Base-by-base conservation (phyloP, 1,140 invertebrate species). In the Brachionus plicatilis region DNA sequence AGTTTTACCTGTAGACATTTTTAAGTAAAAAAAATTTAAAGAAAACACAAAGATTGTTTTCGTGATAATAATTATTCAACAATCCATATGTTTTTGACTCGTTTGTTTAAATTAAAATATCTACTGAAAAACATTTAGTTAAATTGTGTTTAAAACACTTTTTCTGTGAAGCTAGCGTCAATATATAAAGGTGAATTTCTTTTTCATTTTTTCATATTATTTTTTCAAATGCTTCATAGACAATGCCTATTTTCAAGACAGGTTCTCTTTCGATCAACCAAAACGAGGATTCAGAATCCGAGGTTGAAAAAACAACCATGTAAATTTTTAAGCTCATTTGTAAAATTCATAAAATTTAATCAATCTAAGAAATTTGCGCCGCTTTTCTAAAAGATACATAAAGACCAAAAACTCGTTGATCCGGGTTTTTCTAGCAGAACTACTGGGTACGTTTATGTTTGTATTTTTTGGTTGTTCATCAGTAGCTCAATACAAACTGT, bases 381-480 rank as follows among this genome's bases (percentile, higher is more conserved):
- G 53, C 2, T 60, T 60, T 20, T 60, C 53, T 3, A 17, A 9
- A 60, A 60, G 66, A 33, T 41, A 68, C 33, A 41, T 68, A n/a
- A 68, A 68, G n/a, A 68, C 33, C 27, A 68, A 29, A n/a, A 68
- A 68, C 33, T 33, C 66, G 3, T 37, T 68, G n/a, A 29, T 68
- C 14, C 9, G 33, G 1, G 72, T 45, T 43, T 76, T 24, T 47
- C 27, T 53, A n/a, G 75, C 75, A n/a, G 75, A 78, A 53, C 29
- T 78, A 33, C 37, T 78, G 6, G 75, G 75, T 2, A 78, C 75
- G 2, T 33, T 53, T 78, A 78, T 78, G 20, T 33, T 78, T 17
- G 75, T 78, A n/a, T 53, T 53, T 29, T 53, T 78, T 53, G 75
- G 75, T 53, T 78, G 75, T 53, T 78, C 75, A 29, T n/a, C 24